These are phyloP conservation scores for Sipunculus nudus DNA, from an alignment of 2,888 invertebrate genomes.

Conservation along the genomic window DNA sequence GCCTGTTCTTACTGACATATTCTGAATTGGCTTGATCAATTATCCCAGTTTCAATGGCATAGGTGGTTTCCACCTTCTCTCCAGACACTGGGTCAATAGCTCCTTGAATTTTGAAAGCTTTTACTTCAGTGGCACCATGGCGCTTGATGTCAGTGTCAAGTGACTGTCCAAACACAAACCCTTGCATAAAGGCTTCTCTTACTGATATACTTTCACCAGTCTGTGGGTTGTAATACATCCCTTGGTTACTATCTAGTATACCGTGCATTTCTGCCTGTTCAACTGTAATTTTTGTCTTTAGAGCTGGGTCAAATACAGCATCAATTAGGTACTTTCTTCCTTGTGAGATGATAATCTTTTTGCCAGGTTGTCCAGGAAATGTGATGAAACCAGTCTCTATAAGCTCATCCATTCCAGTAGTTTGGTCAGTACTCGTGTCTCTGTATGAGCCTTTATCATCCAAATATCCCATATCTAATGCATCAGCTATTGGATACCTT, in stretches of 20 bases:
- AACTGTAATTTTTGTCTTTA: conserved; percentile 82
- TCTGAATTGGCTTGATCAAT: conserved; percentile 73
- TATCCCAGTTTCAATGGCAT: conserved; percentile 75
- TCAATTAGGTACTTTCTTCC: conserved; percentile 72
- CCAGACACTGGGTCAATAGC: conserved; percentile 89
- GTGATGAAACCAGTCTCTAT: conserved; percentile 76
- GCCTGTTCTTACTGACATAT: conserved; percentile 68
- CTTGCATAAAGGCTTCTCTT: conserved; percentile 61
- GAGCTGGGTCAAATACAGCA: conserved; percentile 84
- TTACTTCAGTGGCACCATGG: no score
- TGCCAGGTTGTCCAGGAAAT: conserved; percentile 10
- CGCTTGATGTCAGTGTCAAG: conserved; percentile 71
- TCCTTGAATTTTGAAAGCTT: conserved; percentile 78
- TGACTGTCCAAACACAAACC: conserved; percentile 71
- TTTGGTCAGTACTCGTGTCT: conserved; percentile 80
- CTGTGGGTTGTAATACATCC: conserved; percentile 34
- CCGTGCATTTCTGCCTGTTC: conserved; percentile 82
- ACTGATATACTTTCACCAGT: conserved; percentile 74
- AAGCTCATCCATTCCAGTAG: conserved; percentile 85
- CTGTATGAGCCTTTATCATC: conserved; percentile 70
- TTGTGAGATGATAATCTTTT: conserved; percentile 49
- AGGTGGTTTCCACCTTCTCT: conserved; percentile 78
- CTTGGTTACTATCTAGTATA: conserved; percentile 36
- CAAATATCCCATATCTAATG: conserved; percentile 28
- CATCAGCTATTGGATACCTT: conserved; percentile 20